These are phyloP conservation scores for Latrodectus elegans DNA, from an alignment of 2,888 invertebrate species.

Conservation along the genomic window DNA sequence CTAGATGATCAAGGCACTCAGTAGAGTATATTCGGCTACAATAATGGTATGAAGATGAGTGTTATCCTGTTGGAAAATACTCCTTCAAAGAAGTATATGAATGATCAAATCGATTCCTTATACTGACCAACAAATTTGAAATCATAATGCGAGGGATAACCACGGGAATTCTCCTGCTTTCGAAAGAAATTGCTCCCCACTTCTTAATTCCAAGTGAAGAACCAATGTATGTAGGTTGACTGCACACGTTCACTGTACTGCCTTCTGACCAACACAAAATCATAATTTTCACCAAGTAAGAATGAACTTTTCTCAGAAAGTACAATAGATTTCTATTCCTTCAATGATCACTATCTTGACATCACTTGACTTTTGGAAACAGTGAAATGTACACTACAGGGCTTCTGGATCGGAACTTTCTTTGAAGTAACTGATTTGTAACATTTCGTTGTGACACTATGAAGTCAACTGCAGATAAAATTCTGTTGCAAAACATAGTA, in stretches of 20 bases:
- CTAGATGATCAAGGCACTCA: constrained; percentile 20
- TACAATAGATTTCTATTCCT: not conserved
- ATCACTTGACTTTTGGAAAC: constrained; percentile 4
- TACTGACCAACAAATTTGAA: constrained; percentile 15
- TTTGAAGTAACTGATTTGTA: constrained; percentile 2
- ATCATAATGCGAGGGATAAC: constrained; percentile 17
- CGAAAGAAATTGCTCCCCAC: constrained; percentile 19
- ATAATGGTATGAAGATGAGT: constrained; percentile 8
- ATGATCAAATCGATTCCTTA: constrained; percentile 25
- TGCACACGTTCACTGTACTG: constrained; percentile 5
- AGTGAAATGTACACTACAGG: constrained; percentile 9
- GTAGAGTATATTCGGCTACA: constrained; percentile 13
- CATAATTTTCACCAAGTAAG: constrained; percentile 1
- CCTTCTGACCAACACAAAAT: constrained; percentile 6
- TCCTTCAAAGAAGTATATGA: constrained; percentile 2
- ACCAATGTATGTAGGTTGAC: constrained; percentile 13
- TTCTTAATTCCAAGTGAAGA: constrained; percentile 30
- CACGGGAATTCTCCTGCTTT: constrained; percentile 30
- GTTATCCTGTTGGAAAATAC: constrained; percentile 17
- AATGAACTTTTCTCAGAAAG: constrained; percentile 5
- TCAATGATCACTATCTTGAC: constrained; percentile 15
- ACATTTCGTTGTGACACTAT: constrained; percentile 1
- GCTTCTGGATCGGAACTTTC: constrained; percentile 23
- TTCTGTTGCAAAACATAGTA: not conserved
- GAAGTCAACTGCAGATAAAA: not conserved